A percentile compares a stretch with the other conserved stretches of the same genome.
Conservation (phyloP, 2,888 invertebrate species). For the Plebejus argus region DNA sequence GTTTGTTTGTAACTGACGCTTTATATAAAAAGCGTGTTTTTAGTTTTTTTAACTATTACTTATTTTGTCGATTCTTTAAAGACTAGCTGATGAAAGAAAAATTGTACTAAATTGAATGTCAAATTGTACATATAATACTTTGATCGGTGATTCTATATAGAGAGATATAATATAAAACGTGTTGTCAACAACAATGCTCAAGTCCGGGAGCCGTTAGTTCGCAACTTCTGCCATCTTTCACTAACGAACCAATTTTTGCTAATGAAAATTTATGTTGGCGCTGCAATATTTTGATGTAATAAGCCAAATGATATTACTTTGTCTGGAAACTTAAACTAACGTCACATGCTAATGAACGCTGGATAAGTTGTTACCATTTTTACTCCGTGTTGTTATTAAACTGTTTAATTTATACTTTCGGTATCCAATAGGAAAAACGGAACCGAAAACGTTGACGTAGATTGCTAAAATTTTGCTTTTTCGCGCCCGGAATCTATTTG, state of each 20-base stretch:
- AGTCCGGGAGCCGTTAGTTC: slow-evolving; percentile 44
- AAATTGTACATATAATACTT: too few relatives aligned
- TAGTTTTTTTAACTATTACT: too few relatives aligned
- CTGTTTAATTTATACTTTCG: neutral
- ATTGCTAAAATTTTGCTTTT: too few relatives aligned
- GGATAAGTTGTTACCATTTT: neutral
- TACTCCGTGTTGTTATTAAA: neutral
- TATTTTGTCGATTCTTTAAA: too few relatives aligned
- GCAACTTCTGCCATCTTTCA: slow-evolving; percentile 50
- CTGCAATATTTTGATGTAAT: slow-evolving; percentile 29
- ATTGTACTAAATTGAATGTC: too few relatives aligned
- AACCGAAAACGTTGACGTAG: too few relatives aligned
- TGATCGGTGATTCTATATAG: too few relatives aligned
- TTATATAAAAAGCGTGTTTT: too few relatives aligned
- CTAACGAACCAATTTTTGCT: slow-evolving; percentile 52
- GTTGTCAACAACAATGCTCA: slow-evolving; percentile 34
- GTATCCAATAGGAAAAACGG: neutral
- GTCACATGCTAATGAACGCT: neutral
- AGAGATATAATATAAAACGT: too few relatives aligned
- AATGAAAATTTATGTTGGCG: slow-evolving; percentile 59
- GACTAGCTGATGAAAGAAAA: too few relatives aligned
- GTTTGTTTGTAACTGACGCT: too few relatives aligned
- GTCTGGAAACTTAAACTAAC: neutral
- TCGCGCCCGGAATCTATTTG: too few relatives aligned
- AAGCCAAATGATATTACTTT: slow-evolving; percentile 19